Evolutionary conservation across 2,888 invertebrate species (phyloP), one percentile per base, ranked within the genome.

Genomic region (Drosophila bunnanda): DNA sequence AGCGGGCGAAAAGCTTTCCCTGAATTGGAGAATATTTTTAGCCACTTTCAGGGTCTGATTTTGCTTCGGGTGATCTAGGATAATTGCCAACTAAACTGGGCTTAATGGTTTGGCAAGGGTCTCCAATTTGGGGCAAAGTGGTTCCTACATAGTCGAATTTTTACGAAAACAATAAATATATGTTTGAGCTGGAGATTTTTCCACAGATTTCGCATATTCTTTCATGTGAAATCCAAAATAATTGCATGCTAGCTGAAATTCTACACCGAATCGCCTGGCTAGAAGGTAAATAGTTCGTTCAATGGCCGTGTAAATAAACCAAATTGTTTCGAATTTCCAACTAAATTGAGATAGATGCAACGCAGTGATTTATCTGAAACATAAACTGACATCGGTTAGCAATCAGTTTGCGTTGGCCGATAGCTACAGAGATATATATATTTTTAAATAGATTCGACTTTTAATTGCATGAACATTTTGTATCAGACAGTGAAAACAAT

Each of bases 71-170:
- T 48, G 68, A 67, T 67, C 67, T 55, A 55, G 56, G 69, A 67
- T 67, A 67, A 67, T 67, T 55, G 67, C 68, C 68, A 67, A 34
- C 67, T 68, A 67, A 68, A 68, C 56, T 55, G 67, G 34, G 55
- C 39, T 68, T 67, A 67, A 68, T 68, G 55, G 55, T 22, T 67
- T 28, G 67, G 66, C 66, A 65, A 66, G 28, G 25, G 28, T 25
- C 25, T 20, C 38, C 44, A 32, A 34, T 68, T 68, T 46, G 32
- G 50, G 4, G 32, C 20, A 46, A 55, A 22, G 36, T 30, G 65
- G 43, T 20, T 34, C 12, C 32, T 6, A 28, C 1, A 22, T 1
- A 25, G 44, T 36, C 30, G n/a, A 22, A 25, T 46, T 46, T 48
- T 17, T 15, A 9, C 25, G 13, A 13, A 30, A 22, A 36, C 36